These are phyloP conservation scores for Carassius auratus DNA, from an alignment of 2,113 vertebrate species.

Conservation along the genomic window DNA sequence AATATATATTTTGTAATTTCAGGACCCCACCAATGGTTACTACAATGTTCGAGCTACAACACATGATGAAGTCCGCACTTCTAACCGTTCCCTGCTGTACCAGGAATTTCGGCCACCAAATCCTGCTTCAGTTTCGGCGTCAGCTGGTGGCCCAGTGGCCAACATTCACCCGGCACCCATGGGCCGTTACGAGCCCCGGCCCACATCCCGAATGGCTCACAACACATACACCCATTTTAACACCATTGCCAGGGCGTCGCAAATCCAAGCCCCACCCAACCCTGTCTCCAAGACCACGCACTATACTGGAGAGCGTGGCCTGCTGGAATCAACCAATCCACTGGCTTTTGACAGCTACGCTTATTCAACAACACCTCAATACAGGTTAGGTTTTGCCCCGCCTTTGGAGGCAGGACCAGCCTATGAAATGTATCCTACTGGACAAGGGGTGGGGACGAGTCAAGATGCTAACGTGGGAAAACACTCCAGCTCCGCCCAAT, in stretches of 20 bases:
- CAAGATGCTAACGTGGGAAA: constrained; percentile 78
- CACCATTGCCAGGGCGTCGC: constrained; percentile 77
- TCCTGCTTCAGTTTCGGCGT: constrained; percentile 56
- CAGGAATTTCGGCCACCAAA: constrained; percentile 83
- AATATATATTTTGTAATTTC: constrained; percentile 31
- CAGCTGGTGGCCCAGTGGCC: constrained; percentile 56
- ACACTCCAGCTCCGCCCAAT: constrained; percentile 82
- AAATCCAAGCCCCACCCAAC: constrained; percentile 69
- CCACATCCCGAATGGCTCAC: constrained; percentile 87
- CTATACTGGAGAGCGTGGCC: constrained; percentile 75
- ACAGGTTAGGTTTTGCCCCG: constrained; percentile 86
- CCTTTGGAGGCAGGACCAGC: constrained; percentile 76
- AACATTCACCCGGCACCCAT: constrained; percentile 61
- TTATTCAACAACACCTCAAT: constrained; percentile 75
- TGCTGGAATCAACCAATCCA: constrained; percentile 80
- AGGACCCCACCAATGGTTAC: constrained; percentile 97
- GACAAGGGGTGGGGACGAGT: constrained; percentile 65
- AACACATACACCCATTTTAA: constrained; percentile 91
- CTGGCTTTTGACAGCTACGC: constrained; percentile 88
- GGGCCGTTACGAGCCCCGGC: constrained; percentile 85
- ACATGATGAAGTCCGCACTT: constrained; percentile 85
- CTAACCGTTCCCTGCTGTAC: constrained; percentile 85
- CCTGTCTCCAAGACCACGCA: constrained; percentile 70
- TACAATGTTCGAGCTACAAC: constrained; percentile 90
- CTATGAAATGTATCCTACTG: constrained; percentile 80